Evolutionary conservation across 2,888 invertebrate genomes (phyloP).

Genomic region (Caenorhabditis uteleia): DNA sequence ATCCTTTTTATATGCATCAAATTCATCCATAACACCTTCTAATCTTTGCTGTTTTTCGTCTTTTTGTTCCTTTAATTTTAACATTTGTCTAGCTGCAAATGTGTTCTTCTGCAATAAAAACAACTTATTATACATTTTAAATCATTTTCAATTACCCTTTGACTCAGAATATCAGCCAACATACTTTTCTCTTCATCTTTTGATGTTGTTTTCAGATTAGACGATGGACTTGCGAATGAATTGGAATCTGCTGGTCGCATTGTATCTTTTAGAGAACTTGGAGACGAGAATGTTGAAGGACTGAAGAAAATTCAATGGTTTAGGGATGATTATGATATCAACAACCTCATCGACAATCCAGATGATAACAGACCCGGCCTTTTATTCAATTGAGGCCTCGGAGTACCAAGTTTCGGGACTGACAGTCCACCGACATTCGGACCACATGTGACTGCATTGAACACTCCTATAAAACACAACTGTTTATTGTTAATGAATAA

Average conservation of each 20-base stretch:
- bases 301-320: neutral
- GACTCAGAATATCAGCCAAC: conserved; percentile 29
- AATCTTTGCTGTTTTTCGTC: conserved; percentile 11
- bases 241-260: conserved; percentile 30
- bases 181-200: conserved; percentile 38
- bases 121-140: neutral
- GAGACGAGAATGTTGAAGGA: neutral
- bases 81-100: conserved; percentile 28
- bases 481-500: neutral
- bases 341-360: neutral
- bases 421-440: conserved; percentile 24
- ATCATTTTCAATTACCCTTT: conserved; percentile 28
- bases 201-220: conserved; percentile 28
- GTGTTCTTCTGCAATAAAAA: conserved; percentile 23
- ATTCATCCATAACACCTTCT: conserved; percentile 15
- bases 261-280: conserved; percentile 15
- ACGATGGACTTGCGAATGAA: conserved; percentile 14
- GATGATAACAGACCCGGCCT: neutral
- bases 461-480: conserved; percentile 28
- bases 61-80: conserved; percentile 25
- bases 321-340: neutral
- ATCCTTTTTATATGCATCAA: neutral
- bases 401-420: too few species aligned
- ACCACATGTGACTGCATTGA: conserved; percentile 32
- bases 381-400: neutral